phyloP scores from a whole-genome alignment of 2,888 invertebrate genomes.

The Timema cristinae region DNA sequence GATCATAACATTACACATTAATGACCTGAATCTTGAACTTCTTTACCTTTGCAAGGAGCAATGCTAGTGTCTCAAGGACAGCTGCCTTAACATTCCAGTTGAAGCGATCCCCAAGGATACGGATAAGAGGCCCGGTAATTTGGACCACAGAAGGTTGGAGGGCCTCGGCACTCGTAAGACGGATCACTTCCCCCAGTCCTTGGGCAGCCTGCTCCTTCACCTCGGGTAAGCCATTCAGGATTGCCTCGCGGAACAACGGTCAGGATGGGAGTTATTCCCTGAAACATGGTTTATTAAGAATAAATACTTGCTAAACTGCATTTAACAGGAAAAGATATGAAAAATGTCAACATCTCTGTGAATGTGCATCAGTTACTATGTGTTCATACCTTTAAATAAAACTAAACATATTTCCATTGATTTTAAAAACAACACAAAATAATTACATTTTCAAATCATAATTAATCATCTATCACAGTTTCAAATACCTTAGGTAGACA shows the following conservation, averaged over 20 bases:
- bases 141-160: slow-evolving; percentile 94
- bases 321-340: too few relatives aligned
- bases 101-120: slow-evolving; percentile 94
- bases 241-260: slow-evolving; percentile 95
- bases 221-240: slow-evolving; percentile 91
- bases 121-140: slow-evolving; percentile 95
- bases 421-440: too few relatives aligned
- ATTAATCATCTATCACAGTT: too few relatives aligned
- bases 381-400: too few relatives aligned
- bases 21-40: neutral
- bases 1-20: neutral
- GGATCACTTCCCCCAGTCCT: slow-evolving; percentile 80
- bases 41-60: slow-evolving; percentile 82
- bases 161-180: slow-evolving; percentile 78
- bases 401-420: too few relatives aligned
- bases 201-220: slow-evolving; percentile 94
- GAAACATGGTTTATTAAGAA: slow-evolving; percentile 29
- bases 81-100: slow-evolving; percentile 93
- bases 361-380: too few relatives aligned
- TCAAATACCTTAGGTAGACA: slow-evolving; percentile 74
- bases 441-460: too few relatives aligned
- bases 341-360: too few relatives aligned
- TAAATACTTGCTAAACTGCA: too few relatives aligned
- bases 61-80: slow-evolving; percentile 88
- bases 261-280: slow-evolving; percentile 88